Percentiles rank a stretch among this genome's conserved stretches.
Evolutionary conservation across 2,888 invertebrate genomes (phyloP).

Genomic region (Lasioglossum villosulum): DNA sequence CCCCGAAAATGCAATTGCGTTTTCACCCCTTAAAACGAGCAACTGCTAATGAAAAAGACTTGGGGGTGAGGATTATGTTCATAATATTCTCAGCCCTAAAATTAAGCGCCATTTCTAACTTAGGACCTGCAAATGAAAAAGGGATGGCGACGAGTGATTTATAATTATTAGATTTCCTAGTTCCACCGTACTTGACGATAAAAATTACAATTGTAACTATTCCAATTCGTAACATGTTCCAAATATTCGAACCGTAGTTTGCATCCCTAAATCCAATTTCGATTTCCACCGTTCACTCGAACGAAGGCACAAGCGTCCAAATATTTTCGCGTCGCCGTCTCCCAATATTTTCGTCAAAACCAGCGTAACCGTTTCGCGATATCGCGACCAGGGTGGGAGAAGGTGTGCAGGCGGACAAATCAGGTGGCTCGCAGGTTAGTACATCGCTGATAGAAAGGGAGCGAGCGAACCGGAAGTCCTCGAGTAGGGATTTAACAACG

Average conservation of each 20-base stretch:
- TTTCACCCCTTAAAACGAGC: not conserved
- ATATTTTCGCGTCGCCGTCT: not conserved
- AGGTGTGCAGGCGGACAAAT: conserved; percentile 6
- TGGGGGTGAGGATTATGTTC: not conserved
- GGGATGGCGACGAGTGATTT: not conserved
- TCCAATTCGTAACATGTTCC: not conserved
- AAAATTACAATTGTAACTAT: not conserved
- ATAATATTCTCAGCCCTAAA: not conserved
- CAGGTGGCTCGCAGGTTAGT: not conserved
- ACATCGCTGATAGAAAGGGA: not conserved
- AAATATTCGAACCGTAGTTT: not conserved
- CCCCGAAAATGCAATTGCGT: not conserved
- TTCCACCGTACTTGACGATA: not conserved
- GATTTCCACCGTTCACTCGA: not conserved
- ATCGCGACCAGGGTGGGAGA: not conserved
- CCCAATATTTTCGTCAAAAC: not conserved
- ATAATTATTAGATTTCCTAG: not conserved
- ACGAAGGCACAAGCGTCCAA: not conserved
- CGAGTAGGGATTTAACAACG: conserved; percentile 3
- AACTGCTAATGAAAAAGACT: not conserved
- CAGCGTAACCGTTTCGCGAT: not conserved
- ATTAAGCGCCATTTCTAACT: not conserved
- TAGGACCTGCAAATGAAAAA: not conserved
- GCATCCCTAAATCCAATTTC: not conserved
- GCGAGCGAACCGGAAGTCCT: not conserved